These are phyloP conservation scores for Varroa destructor DNA, from an alignment of 1,140 invertebrate species.

Conservation along the genomic window DNA sequence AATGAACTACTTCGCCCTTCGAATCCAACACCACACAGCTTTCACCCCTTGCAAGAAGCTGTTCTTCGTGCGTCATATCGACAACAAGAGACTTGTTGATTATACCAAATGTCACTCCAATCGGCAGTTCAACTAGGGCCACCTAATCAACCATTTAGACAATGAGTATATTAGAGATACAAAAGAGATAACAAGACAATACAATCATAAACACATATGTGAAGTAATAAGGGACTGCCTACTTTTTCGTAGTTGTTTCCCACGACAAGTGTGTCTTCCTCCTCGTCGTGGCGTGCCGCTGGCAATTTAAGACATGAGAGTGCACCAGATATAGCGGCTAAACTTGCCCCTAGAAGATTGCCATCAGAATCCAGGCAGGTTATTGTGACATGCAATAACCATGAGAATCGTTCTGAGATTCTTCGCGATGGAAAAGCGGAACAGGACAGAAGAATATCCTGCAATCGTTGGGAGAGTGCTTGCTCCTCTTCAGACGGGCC, in stretches of 20 bases:
- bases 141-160: too few relatives aligned
- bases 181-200: too few relatives aligned
- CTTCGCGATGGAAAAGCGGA: not conserved
- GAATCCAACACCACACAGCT: not conserved
- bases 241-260: slow-evolving; percentile 1
- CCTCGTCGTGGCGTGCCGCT: not conserved
- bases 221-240: not conserved
- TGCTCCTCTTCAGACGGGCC: slow-evolving; percentile 14
- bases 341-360: slow-evolving; percentile 1
- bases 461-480: slow-evolving; percentile 1
- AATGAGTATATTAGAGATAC: too few relatives aligned
- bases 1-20: not conserved
- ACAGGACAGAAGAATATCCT: not conserved
- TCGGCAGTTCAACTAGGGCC: not conserved
- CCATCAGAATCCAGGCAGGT: slow-evolving; percentile 15
- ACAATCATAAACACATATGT: too few relatives aligned
- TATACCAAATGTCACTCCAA: slow-evolving; percentile 6
- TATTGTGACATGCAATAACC: slow-evolving; percentile 10
- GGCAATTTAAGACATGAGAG: slow-evolving; percentile 7
- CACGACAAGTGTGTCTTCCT: not conserved
- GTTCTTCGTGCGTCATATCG: slow-evolving; percentile 18
- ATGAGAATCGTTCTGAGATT: slow-evolving; percentile 15
- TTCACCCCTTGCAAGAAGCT: not conserved
- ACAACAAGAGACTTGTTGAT: slow-evolving; percentile 13
- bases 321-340: slow-evolving; percentile 11